Evolutionary conservation across 2,113 vertebrate species (phyloP), one percentile per base, ranked within the genome.

Genomic region (Phylloscopus trochilus): DNA sequence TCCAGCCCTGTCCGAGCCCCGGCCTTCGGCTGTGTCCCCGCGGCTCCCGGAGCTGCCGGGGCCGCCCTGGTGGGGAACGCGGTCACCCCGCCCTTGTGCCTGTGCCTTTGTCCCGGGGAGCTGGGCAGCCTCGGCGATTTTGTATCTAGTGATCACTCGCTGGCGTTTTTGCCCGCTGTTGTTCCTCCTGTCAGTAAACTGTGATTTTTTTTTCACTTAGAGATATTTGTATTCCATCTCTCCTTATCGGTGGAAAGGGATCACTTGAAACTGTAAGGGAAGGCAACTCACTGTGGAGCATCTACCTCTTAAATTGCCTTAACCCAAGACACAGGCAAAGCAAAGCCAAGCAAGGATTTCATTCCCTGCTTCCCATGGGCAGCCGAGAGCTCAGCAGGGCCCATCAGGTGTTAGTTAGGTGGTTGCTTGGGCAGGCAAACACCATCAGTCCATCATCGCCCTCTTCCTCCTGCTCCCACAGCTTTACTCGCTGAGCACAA

Each of bases 401-500:
- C 67, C 22, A 5, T 4, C 52, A 10, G 1, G 10, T 9, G 31
- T 16, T 5, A 13, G 39, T 39, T 39, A 39, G 4, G 7, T 7
- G 59, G 24, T 4, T 19, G 55, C 11, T 13, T 3, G 0, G 14
- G 11, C n/a, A 47, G 55, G 22, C 21, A 35, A 55, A 19, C 0
- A 0, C 46, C 59, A 3, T 27, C 39, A 46, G 24, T 11, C 39
- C 66, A 2, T 23, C 33, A 4, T 14, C 44, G 14, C 7, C 37
- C 35, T 35, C 15, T 8, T 6, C 51, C n/a, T 31, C 18, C 59
- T 49, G 30, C 1, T 28, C 22, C 31, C 31, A 6, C 39, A 21
- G 35, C 13, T 24, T 2, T 6, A 3, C 4, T 2, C 0, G 0
- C 63, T 4, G 43, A 33, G 27, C 35, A 9, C 3, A 4, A 2